phyloP scores from a whole-genome alignment of 37 sponge, comb jelly and placozoan species.

The Spongilla lacustris region DNA sequence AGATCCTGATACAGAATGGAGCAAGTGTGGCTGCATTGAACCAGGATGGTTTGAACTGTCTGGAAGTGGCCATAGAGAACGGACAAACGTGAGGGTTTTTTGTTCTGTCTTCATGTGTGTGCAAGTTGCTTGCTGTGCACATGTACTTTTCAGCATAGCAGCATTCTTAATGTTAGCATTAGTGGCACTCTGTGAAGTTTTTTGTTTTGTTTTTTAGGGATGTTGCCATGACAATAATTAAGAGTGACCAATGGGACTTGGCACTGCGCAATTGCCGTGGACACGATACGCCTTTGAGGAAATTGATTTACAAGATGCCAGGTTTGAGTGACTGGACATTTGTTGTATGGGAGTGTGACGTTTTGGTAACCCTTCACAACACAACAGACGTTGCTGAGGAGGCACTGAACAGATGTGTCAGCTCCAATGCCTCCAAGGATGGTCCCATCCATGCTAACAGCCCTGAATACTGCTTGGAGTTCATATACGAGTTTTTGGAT shows the following conservation, averaged over 20 bases:
- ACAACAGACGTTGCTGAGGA: not conserved
- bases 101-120: no score
- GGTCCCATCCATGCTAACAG: constrained; percentile 35
- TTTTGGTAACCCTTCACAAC: no score
- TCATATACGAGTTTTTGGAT: constrained; percentile 80
- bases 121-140: no score
- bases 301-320: no score
- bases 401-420: constrained; percentile 83
- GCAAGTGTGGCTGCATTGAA: constrained; percentile 57
- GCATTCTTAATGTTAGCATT: no score
- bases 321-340: no score
- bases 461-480: constrained; percentile 41
- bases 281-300: no score
- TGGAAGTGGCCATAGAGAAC: constrained; percentile 92
- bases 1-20: constrained; percentile 61
- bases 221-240: constrained; percentile 76
- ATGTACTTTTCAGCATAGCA: no score
- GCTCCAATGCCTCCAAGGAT: constrained; percentile 68
- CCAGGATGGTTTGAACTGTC: constrained; percentile 50
- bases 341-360: no score
- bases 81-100: constrained; percentile 66
- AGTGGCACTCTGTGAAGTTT: no score
- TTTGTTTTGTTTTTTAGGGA: constrained; percentile 34
- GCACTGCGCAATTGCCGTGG: constrained; percentile 62
- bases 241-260: constrained; percentile 48